Evolutionary conservation across 2,113 vertebrate species (phyloP).

Genomic region (Picathartes gymnocephalus): DNA sequence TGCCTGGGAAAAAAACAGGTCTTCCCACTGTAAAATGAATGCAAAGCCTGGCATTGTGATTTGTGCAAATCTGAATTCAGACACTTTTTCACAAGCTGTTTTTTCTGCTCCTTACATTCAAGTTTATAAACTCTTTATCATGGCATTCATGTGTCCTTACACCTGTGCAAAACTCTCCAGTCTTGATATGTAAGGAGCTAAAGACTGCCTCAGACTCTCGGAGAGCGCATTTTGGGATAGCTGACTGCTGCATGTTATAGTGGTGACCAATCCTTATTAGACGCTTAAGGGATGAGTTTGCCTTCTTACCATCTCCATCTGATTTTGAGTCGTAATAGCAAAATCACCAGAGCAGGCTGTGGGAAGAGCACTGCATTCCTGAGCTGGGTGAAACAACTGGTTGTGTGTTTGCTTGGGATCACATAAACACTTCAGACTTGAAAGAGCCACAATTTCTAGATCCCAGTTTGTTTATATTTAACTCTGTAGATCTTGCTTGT

Average conservation of each 20-base stretch:
- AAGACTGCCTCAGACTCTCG: not conserved
- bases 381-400: slow-evolving; percentile 19
- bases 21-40: not conserved
- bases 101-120: not conserved
- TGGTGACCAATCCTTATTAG: not conserved
- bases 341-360: not conserved
- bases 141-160: not conserved
- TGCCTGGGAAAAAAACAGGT: not conserved
- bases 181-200: not conserved
- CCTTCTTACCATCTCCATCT: not conserved
- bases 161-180: not conserved
- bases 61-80: not conserved
- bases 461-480: slow-evolving; percentile 9
- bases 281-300: not conserved
- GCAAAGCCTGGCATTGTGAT: not conserved
- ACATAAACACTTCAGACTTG: not conserved
- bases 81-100: not conserved
- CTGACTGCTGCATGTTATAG: not conserved
- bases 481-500: not conserved
- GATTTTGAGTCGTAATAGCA: not conserved
- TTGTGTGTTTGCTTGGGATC: not conserved
- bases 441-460: slow-evolving; percentile 7
- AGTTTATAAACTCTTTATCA: not conserved
- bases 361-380: not conserved
- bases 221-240: not conserved